Percentiles rank a stretch among this genome's conserved stretches.
phyloP scores from a whole-genome alignment of 1,140 invertebrate genomes.

The Aphis craccivora region DNA sequence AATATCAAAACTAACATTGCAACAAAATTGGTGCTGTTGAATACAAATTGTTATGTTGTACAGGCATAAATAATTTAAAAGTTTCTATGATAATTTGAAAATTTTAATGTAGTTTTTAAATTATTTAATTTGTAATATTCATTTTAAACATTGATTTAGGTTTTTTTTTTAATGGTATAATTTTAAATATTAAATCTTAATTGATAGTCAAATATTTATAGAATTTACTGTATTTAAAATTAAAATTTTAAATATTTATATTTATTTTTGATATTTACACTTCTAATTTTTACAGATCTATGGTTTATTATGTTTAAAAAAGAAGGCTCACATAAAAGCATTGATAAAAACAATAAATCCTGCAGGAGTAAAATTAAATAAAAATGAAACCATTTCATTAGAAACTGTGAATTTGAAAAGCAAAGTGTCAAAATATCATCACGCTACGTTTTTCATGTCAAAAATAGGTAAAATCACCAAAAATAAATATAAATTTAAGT shows the following conservation, averaged over 20 bases:
- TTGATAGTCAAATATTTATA: background rate
- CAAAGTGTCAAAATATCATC: slow-evolving; percentile 53
- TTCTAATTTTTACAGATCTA: slow-evolving; percentile 41
- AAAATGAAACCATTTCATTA: background rate
- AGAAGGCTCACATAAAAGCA: slow-evolving; percentile 26
- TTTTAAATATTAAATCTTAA: background rate
- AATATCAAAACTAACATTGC: background rate
- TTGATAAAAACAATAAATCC: slow-evolving; percentile 35
- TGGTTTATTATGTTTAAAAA: slow-evolving; percentile 49
- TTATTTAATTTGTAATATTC: background rate
- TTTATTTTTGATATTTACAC: background rate
- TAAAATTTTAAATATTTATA: background rate
- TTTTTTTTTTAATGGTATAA: background rate
- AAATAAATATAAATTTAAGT: background rate
- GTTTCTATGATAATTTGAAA: too few species aligned
- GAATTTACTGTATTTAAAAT: background rate
- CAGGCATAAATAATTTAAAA: background rate
- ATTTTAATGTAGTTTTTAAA: too few species aligned
- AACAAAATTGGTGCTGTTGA: background rate
- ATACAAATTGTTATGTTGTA: background rate
- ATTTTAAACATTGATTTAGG: background rate
- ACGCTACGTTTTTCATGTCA: slow-evolving; percentile 64
- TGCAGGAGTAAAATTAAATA: background rate
- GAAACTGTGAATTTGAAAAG: slow-evolving; percentile 8
- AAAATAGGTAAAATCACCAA: slow-evolving; percentile 62